Evolutionary conservation across 1,140 invertebrate genomes (phyloP), one percentile per base, ranked within the genome.

Genomic region (Heliothis subflexa): DNA sequence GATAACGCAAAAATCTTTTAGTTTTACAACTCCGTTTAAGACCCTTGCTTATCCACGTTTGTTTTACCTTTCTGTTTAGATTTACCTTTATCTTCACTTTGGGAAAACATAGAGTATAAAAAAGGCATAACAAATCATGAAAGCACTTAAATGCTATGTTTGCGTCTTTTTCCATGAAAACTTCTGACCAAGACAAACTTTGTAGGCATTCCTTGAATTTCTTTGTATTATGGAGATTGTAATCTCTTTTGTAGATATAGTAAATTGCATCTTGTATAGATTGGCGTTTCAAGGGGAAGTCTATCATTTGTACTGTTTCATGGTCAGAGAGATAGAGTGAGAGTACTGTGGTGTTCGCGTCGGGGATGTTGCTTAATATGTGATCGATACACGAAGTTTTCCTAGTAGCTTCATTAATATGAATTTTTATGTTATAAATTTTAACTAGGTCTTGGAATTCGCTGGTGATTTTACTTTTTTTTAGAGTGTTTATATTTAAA

Each of bases 31-130:
- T 28, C 3, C 3, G 18, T 28, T 14, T 59, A 13, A 59, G 18
- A 59, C 57, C 61, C 1, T 28, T 25, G 11, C 21, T 59, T 28
- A 64, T 45, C 61, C 61, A 64, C 33, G 1, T 45, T 3, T 4
- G 33, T 45, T 45, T 33, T 64, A 16, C 7, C 16, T 54, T 16
- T 13, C 18, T 54, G 16, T 64, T 64, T 7, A 28, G 2, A 64
- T 7, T 33, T 40, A 62, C n/a, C 10, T 62, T 62, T 28, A 28
- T 4, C 28, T 14, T 62, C 4, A 62, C 59, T 45, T 40, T 45
- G 1, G 61, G 61, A 64, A 64, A 64, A 14, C 61, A 64, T 3
- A 64, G 13, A 45, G 40, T 40, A 13, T 64, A 45, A 40, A 64
- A 16, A 1, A 64, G 61, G n/a, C 28, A 16, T 9, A 64, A 14